Evolutionary conservation across 2,888 invertebrate species (phyloP).

Genomic region (Agrenia bidenticulata): DNA sequence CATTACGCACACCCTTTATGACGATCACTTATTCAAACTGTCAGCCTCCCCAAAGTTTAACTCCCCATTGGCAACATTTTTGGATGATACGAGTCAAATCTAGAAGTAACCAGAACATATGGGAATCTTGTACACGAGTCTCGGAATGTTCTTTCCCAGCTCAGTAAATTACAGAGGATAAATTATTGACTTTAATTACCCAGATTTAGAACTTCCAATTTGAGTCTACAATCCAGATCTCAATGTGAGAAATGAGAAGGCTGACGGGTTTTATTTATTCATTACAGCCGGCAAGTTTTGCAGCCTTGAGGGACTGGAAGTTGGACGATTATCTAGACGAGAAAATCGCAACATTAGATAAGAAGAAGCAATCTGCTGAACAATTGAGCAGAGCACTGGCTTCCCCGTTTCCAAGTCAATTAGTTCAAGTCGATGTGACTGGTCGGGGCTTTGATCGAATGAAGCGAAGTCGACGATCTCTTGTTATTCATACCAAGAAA

Average conservation of each 20-base stretch:
- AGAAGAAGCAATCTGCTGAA: constrained; percentile 44
- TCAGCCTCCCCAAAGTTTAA: no score
- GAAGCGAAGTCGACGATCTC: constrained; percentile 51
- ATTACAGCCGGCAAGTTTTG: constrained; percentile 52
- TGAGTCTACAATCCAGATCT: no score
- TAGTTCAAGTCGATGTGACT: constrained; percentile 52
- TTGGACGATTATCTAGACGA: constrained; percentile 52
- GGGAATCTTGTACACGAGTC: background rate
- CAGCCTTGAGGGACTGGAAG: constrained; percentile 52
- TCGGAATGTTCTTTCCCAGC: background rate
- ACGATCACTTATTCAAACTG: no score
- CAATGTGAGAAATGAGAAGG: no score
- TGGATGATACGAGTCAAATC: no score
- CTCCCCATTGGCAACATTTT: no score
- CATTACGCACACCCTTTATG: no score
- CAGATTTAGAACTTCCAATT: no score
- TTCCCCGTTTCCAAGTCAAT: constrained; percentile 49
- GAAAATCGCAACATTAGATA: constrained; percentile 48
- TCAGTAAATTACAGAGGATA: no score
- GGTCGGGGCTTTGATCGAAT: constrained; percentile 52
- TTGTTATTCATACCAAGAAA: constrained; percentile 53
- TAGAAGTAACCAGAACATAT: no score
- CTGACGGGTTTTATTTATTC: no score
- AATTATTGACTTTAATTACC: no score
- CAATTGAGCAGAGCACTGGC: constrained; percentile 45